Base-by-base conservation (phyloP, 2,888 invertebrate genomes). In the Sesamia inferens region DNA sequence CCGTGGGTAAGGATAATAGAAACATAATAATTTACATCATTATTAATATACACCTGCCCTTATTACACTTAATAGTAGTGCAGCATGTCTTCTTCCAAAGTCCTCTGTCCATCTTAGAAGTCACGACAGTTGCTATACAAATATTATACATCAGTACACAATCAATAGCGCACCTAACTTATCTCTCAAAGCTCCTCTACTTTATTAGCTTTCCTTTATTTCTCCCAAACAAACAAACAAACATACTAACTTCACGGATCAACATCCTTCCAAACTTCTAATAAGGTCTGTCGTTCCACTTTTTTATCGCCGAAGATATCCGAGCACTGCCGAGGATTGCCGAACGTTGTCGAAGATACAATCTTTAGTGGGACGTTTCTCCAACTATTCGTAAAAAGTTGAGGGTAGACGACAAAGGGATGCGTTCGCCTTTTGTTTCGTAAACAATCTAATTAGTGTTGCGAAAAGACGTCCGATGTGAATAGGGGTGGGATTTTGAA, bases 371-470 rank as follows among this genome's bases (percentile, higher is more conserved):
- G 66, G 70, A 80, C 74, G 79, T 82, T 78, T 57, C 74, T 79
- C 81, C 85, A 88, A 89, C 88, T 89, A 88, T 85, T 82, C 78
- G 84, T 81, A 85, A 89, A 89, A 90, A 90, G 85, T 85, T 86
- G 48, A 61, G 82, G 72, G 65, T 55, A 78, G 77, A 82, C 79
- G 82, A 89, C 89, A 88, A 89, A 90, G 87, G 84, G 84, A 88
- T 86, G 85, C 87, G 85, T 85, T 79, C 76, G 75, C 79, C 90
- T 88, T 89, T 91, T 91, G 91, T 91, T 90, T 87, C 85, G 87
- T 86, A 90, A 91, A 91, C 91, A 91, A 91, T 91, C 89, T 91
- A 91, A 91, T 91, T 90, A 91, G 90, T 89, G 89, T 88, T 75
- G 87, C 86, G 85, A 89, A 88, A 89, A 89, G 89, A 84, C 87